Base-by-base conservation (phyloP, 2,888 invertebrate species). In the Drosophila kanekoi region DNA sequence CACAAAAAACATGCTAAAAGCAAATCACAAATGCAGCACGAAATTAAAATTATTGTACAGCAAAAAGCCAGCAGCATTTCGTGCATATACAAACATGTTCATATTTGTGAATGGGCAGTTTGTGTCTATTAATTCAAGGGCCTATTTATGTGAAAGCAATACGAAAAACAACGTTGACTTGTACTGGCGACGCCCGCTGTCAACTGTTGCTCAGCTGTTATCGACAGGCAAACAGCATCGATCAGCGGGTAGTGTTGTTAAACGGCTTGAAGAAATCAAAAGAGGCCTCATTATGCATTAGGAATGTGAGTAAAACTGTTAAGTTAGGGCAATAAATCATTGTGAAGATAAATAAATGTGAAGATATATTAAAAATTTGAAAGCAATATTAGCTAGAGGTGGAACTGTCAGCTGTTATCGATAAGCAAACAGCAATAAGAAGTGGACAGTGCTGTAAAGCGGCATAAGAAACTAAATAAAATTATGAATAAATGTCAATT, bases 1-100 rank as follows among this genome's bases (percentile, higher is more conserved):
- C 13, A 13, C 18, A 20, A 13, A 35, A 28, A 43, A 51, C 56
- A 67, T 63, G 59, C 66, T 71, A 71, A 75, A 75, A 71, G 67
- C 67, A 56, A 61, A 66, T 62, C 56, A 62, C 33, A 60, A 53
- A 56, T 74, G 76, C 52, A 47, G 37, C 76, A 66, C 66, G 45
- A 71, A 76, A 71, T 59, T 56, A 14, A 75, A 74, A 72, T 66
- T 40, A 40, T 35, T 45, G 23, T 32, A 56, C n/a, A 49, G 38
- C 37, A 18, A 62, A 57, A 48, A 14, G 56, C 43, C 43, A n/a
- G n/a, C n/a, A n/a, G n/a, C n/a, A n/a, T n/a, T 37, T 16, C 54
- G 28, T 38, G 20, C 23, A 16, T 16, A 28, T 41, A 35, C 2
- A 47, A 14, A 54, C 13, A 54, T 44, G 43, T 54, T 20, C 37